These are phyloP conservation scores for Syngnathus acus DNA, from an alignment of 2,797 vertebrate genomes.

Conservation along the genomic window DNA sequence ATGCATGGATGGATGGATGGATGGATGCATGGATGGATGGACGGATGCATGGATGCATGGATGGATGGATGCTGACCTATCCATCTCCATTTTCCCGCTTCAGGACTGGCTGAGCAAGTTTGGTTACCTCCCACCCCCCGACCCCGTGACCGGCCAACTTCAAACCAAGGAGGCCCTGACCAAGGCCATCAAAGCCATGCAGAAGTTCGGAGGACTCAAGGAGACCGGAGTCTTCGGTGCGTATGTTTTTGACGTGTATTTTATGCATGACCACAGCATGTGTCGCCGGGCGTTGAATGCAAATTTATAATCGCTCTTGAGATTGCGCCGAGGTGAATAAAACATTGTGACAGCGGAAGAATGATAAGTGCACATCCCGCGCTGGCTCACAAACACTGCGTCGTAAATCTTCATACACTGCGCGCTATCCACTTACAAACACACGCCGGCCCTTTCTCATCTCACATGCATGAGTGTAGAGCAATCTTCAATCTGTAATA, in stretches of 20 bases:
- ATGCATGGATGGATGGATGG: no score
- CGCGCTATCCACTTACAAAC: background rate
- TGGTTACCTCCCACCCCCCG: conserved; percentile 86
- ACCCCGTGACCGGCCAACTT: conserved; percentile 79
- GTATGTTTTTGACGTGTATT: background rate
- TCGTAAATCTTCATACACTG: conserved; percentile 4
- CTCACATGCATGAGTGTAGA: conserved; percentile 1
- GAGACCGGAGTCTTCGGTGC: conserved; percentile 61
- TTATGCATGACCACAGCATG: background rate
- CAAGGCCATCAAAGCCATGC: conserved; percentile 91
- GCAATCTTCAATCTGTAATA: conserved; percentile 1
- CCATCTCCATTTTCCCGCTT: background rate
- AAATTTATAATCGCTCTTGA: conserved; percentile 6
- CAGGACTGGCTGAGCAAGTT: conserved; percentile 96
- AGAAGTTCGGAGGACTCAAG: conserved; percentile 86
- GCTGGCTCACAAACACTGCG: background rate
- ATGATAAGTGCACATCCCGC: conserved; percentile 7
- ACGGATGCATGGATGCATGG: no score
- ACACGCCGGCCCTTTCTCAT: background rate
- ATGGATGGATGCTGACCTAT: background rate
- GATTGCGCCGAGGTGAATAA: conserved; percentile 4
- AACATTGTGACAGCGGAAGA: conserved; percentile 5
- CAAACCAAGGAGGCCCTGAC: conserved; percentile 87
- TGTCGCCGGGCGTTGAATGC: conserved; percentile 4
- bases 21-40: no score